These are phyloP conservation scores for Pantherophis vulpinus DNA, from an alignment of 2,797 vertebrate species.

Conservation along the genomic window DNA sequence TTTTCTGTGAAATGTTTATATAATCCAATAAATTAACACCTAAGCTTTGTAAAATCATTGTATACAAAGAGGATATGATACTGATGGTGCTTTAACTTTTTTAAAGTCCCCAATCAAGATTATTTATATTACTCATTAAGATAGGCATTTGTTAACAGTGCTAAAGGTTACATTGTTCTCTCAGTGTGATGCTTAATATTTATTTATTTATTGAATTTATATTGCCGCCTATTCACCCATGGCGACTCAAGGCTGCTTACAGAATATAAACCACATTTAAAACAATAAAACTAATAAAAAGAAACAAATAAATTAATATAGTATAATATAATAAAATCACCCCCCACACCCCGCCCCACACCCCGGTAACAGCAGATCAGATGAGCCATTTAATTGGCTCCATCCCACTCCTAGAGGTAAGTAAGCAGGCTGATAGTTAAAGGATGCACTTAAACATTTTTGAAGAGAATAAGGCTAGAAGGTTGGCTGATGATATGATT, in stretches of 20 bases:
- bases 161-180: background rate
- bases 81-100: background rate
- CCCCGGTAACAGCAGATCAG: too few species aligned
- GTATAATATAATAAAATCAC: too few species aligned
- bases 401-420: background rate
- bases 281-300: too few species aligned
- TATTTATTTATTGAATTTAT: too few species aligned
- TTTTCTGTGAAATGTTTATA: constrained; percentile 7
- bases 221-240: too few species aligned
- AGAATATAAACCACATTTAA: too few species aligned
- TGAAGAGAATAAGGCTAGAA: background rate
- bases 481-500: background rate
- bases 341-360: too few species aligned
- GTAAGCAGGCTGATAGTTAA: background rate
- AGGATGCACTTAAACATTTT: background rate
- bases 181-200: background rate
- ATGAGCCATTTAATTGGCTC: too few species aligned
- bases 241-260: too few species aligned
- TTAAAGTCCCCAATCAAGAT: background rate
- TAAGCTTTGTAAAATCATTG: background rate
- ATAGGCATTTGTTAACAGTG: background rate
- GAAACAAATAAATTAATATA: too few species aligned
- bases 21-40: background rate
- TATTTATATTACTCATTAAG: background rate
- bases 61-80: background rate